phyloP scores from a whole-genome alignment of 2,797 vertebrate genomes.

The Carduelis carduelis region DNA sequence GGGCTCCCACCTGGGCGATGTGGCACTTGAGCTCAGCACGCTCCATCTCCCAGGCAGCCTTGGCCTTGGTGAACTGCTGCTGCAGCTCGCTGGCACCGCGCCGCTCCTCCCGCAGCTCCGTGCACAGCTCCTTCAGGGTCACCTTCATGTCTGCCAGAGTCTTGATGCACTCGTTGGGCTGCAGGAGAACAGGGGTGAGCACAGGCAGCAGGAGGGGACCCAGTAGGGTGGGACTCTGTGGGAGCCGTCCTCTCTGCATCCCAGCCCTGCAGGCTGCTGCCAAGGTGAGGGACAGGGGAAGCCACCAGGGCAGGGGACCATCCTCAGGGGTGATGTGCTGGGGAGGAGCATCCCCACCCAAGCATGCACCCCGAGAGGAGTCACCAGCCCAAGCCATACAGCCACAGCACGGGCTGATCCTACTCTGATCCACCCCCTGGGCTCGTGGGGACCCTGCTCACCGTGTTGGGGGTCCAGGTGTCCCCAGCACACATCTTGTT shows the following conservation, averaged over 20 bases:
- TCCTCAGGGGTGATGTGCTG: background rate
- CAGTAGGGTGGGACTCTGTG: rapidly evolving
- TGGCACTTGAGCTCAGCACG: conserved; percentile 89
- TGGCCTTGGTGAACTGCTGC: conserved; percentile 97
- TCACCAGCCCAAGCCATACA: background rate
- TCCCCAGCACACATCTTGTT: conserved; percentile 82
- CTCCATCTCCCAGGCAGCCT: conserved; percentile 96
- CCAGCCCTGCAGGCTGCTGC: background rate
- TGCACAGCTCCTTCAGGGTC: conserved; percentile 90
- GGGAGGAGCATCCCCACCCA: background rate
- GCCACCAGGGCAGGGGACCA: background rate
- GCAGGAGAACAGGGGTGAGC: background rate
- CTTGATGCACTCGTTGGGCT: conserved; percentile 88
- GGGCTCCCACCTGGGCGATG: conserved; percentile 82
- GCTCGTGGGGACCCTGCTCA: background rate
- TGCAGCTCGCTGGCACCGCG: conserved; percentile 91
- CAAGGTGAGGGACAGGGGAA: background rate
- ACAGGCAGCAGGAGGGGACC: background rate
- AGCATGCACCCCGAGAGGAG: rapidly evolving
- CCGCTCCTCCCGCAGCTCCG: conserved; percentile 88
- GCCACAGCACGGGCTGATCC: rapidly evolving
- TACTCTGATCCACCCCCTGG: background rate
- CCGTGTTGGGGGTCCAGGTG: conserved; percentile 80
- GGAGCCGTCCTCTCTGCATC: background rate
- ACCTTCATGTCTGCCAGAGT: conserved; percentile 90